phyloP scores from a whole-genome alignment of 2,888 invertebrate genomes.

The Eurytoma californica region DNA sequence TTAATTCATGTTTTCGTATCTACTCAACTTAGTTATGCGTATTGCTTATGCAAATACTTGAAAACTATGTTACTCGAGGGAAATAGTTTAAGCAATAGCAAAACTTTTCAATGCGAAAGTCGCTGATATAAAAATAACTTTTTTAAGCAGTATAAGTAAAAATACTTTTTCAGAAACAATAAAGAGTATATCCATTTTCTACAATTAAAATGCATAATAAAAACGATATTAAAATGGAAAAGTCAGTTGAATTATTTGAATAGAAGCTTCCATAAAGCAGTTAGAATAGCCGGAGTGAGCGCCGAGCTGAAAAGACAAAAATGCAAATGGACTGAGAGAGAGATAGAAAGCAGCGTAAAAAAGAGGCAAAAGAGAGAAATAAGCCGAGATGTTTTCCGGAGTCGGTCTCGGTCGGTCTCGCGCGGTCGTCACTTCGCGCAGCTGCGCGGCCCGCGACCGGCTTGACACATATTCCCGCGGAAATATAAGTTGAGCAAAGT shows the following conservation, averaged over 20 bases:
- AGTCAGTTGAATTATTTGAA: too few relatives aligned
- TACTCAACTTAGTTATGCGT: too few relatives aligned
- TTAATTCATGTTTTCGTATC: not conserved
- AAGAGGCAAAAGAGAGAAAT: constrained; percentile 5
- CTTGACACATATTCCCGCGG: constrained; percentile 34
- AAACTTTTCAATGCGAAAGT: too few relatives aligned
- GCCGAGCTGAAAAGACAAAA: constrained; percentile 2
- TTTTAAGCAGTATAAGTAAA: too few relatives aligned
- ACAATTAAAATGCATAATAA: not conserved
- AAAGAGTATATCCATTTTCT: not conserved
- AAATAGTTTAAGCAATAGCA: too few relatives aligned
- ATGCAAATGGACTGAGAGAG: not conserved
- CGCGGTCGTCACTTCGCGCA: constrained; percentile 11
- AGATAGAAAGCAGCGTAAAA: not conserved
- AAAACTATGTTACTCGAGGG: too few relatives aligned
- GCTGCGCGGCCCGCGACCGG: not conserved
- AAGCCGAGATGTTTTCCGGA: constrained; percentile 21
- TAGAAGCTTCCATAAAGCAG: too few relatives aligned
- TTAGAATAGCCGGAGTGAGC: too few relatives aligned
- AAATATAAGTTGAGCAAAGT: constrained; percentile 19
- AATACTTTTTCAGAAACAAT: too few relatives aligned
- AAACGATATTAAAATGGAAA: not conserved
- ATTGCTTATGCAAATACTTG: too few relatives aligned
- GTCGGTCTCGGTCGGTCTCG: not conserved
- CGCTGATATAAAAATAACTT: too few relatives aligned